Evolutionary conservation across 2,797 vertebrate genomes (phyloP).

Genomic region (Sphaeramia orbicularis): DNA sequence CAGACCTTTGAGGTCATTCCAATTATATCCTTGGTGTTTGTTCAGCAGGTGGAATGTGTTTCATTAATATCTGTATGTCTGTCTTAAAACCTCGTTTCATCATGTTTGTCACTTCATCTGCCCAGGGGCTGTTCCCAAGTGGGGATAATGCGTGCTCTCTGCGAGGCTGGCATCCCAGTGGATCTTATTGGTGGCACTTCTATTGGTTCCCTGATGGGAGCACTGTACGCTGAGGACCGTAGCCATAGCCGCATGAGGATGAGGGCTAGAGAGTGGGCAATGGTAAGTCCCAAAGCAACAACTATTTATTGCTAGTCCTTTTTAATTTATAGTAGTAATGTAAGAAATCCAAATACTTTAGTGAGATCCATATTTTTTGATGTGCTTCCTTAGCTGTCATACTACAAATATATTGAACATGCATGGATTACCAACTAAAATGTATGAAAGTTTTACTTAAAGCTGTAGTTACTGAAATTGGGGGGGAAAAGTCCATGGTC

Average conservation of each 20-base stretch:
- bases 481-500: too few species aligned
- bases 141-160: conserved; percentile 90
- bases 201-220: conserved; percentile 93
- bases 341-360: background rate
- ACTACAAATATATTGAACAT: too few species aligned
- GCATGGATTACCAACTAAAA: too few species aligned
- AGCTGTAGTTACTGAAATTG: too few species aligned
- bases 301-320: background rate
- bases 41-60: background rate
- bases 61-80: background rate
- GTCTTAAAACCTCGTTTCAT: background rate
- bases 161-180: conserved; percentile 90
- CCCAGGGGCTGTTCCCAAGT: conserved; percentile 94
- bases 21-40: background rate
- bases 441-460: too few species aligned
- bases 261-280: conserved; percentile 93
- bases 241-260: conserved; percentile 92
- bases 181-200: conserved; percentile 95
- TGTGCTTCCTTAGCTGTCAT: background rate
- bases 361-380: background rate
- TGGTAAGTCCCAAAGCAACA: conserved; percentile 84
- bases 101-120: background rate
- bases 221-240: conserved; percentile 92
- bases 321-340: background rate
- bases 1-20: too few species aligned